phyloP scores from a whole-genome alignment of 2,888 invertebrate species.

The Leptarthrus brevirostris region DNA sequence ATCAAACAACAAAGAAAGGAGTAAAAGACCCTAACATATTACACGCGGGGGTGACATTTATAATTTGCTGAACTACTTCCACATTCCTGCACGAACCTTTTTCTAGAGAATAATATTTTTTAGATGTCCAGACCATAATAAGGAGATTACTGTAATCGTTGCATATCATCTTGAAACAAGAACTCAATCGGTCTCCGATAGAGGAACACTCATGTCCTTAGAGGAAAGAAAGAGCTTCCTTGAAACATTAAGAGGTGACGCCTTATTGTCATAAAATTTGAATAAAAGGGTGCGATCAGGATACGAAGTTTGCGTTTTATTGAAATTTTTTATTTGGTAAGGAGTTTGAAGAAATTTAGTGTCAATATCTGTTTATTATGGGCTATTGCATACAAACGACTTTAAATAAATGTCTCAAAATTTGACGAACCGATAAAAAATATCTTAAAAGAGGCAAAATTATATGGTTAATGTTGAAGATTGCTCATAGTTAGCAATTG shows the following conservation, averaged over 20 bases:
- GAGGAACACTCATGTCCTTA: slow-evolving; percentile 2
- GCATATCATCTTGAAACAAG: slow-evolving; percentile 42
- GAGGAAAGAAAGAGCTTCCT: slow-evolving; percentile 1
- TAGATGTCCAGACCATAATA: slow-evolving; percentile 29
- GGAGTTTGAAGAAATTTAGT: slow-evolving; percentile 16
- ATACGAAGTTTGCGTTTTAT: slow-evolving; percentile 17
- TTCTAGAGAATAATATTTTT: slow-evolving; percentile 29
- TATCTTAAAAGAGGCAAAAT: no score
- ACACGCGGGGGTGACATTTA: background rate
- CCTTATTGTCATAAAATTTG: slow-evolving; percentile 38
- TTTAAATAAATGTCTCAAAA: background rate
- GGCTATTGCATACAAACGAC: slow-evolving; percentile 19
- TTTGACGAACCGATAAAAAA: no score
- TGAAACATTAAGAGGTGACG: slow-evolving; percentile 40
- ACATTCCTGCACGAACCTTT: slow-evolving; percentile 29
- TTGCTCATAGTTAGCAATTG: no score
- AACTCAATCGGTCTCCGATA: slow-evolving; percentile 32
- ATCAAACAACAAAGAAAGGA: slow-evolving; percentile 1
- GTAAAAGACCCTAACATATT: slow-evolving; percentile 18
- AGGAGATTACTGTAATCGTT: slow-evolving; percentile 26
- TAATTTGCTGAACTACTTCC: background rate
- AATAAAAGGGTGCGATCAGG: slow-evolving; percentile 24
- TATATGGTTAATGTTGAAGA: no score
- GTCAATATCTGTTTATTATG: slow-evolving; percentile 46
- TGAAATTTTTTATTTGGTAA: slow-evolving; percentile 10